Evolutionary conservation across 2,113 vertebrate genomes (phyloP).

Genomic region (Glaucidium brasilianum): DNA sequence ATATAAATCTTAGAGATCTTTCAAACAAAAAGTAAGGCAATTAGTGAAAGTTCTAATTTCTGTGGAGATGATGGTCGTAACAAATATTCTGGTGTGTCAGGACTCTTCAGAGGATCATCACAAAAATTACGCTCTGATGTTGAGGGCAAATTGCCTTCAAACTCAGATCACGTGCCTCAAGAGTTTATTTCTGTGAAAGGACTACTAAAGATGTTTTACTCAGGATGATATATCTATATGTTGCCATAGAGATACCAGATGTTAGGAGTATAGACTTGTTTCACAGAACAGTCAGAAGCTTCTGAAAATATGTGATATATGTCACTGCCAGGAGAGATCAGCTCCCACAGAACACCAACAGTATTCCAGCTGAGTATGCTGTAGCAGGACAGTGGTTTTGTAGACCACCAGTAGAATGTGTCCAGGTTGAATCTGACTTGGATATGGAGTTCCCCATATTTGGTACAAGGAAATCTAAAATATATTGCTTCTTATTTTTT

Average conservation of each 20-base stretch:
- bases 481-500: not conserved
- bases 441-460: not conserved
- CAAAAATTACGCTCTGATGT: not conserved
- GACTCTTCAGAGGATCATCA: not conserved
- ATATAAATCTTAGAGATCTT: constrained; percentile 1
- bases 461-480: not conserved
- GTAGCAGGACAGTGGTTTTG: not conserved
- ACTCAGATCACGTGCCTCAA: not conserved
- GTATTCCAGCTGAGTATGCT: not conserved
- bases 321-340: not conserved
- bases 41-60: not conserved
- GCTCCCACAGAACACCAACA: not conserved
- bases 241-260: not conserved
- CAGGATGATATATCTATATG: not conserved
- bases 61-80: not conserved
- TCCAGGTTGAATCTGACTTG: not conserved
- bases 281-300: not conserved
- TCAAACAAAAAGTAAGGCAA: not conserved
- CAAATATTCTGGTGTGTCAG: not conserved
- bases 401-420: not conserved
- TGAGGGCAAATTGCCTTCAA: not conserved
- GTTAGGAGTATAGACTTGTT: not conserved
- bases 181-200: not conserved
- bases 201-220: not conserved
- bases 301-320: not conserved